Evolutionary conservation across 1,140 invertebrate species (phyloP), one percentile per base, ranked within the genome.

Genomic region (Lysiphlebus fabarum): DNA sequence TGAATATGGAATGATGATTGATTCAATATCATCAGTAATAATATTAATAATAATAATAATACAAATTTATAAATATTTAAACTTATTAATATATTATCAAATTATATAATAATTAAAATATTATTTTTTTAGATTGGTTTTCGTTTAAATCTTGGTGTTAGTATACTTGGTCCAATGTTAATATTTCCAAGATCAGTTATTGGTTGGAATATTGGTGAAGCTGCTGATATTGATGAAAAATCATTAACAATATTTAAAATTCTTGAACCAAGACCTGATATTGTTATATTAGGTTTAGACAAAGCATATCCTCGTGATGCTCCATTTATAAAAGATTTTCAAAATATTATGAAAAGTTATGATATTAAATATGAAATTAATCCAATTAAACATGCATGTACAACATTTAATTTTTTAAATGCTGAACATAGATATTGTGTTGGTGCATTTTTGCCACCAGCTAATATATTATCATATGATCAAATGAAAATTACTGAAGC

Each of bases 341-440:
- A 81, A 26, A 67, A 77, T 11, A 80, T 84, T 56, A 75, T 87
- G 41, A 74, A 73, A 41, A 82, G 84, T 26, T 69, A 83, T 36
- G 81, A 81, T 62, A 85, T 92, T 12, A 83, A 77, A 60, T 67
- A 87, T 6, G 92, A 95, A 80, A 81, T 93, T 61, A 67, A 92
- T 14, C 81, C 87, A 5, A 89, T 90, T 34, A 83, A 90, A 56
- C 83, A 89, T 65, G 93, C 93, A 0, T 86, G 87, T 66, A 72
- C 89, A 7, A 90, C 89, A 2, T 95, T 90, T 70, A 95, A 95
- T 76, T 95, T 91, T 69, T 69, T 95, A 5, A 89, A 87, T 70
- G 77, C 83, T 3, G 93, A 95, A 70, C 78, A 82, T 8, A 80
- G 91, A 62, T 87, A 84, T 72, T 87, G 90, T 26, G 91, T 86